Evolutionary conservation across 2,888 invertebrate genomes (phyloP), one percentile per base, ranked within the genome.

Genomic region (Bombyx huttoni): DNA sequence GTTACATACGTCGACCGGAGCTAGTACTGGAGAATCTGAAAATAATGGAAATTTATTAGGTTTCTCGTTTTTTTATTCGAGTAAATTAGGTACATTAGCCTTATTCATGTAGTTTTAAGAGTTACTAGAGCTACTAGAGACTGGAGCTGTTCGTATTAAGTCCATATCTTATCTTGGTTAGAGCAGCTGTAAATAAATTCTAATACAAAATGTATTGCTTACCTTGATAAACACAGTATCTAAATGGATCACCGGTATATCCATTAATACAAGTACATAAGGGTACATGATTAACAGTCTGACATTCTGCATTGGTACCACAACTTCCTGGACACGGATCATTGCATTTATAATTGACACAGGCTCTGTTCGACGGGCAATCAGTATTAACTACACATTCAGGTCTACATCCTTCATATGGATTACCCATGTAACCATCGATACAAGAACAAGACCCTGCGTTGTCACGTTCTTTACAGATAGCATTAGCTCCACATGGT

Each of bases 321-420:
- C 95, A 95, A 52, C 91, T 92, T 56, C 94, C 94, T 24, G 93
- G 93, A 63, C 95, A 95, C 33, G 95, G 94, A 77, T 95, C 92
- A 51, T 86, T 78, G 66, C 95, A 95, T 75, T 93, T 94, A 61
- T 91, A 92, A 63, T 91, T 91, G 5, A 93, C 81, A 65, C 94
- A 94, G 7, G 94, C 93, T 67, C 77, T 90, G 64, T 92, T 91
- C 5, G 93, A 90, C 1, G 92, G 80, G 68, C 94, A 94, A 68
- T 94, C 94, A 0, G 92, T 91, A 72, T 93, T 93, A 3, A 93
- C 78, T 1, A 91, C 83, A 72, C 94, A 94, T 82, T 94, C 94
- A 12, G 94, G 94, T 52, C 94, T 88, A 66, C 94, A 94, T 12
- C 92, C 92, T 77, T 93, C 92, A 60, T 94, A 94, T 33, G 95